phyloP scores from a whole-genome alignment of 2,113 vertebrate genomes.

The Regulus satrapa region DNA sequence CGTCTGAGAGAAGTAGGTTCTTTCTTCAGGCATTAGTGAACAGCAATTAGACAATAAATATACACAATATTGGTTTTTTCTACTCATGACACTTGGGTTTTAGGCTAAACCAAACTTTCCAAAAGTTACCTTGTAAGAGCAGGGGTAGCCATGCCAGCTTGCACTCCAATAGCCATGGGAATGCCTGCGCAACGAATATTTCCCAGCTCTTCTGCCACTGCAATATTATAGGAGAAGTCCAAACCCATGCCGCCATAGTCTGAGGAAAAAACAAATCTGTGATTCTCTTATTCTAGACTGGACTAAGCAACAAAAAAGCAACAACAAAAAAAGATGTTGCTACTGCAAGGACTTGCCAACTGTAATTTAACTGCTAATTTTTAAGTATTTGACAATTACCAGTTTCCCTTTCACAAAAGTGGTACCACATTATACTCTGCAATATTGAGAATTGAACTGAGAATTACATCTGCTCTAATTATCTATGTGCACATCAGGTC shows the following conservation, averaged over 20 bases:
- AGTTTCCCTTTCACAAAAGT: background rate
- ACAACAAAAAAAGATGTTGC: background rate
- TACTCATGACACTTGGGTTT: background rate
- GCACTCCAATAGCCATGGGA: conserved; percentile 86
- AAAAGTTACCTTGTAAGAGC: conserved; percentile 81
- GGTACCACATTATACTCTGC: background rate
- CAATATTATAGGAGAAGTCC: conserved; percentile 85
- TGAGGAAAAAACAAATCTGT: conserved; percentile 22
- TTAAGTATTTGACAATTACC: background rate
- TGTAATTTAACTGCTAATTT: background rate
- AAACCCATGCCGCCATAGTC: conserved; percentile 86
- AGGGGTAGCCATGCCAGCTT: conserved; percentile 84
- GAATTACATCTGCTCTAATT: background rate
- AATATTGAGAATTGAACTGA: background rate
- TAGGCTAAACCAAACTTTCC: background rate
- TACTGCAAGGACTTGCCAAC: background rate
- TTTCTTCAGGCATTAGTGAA: background rate
- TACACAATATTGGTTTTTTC: background rate
- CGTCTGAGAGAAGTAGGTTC: background rate
- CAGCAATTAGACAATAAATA: background rate
- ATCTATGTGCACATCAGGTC: background rate
- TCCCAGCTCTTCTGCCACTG: conserved; percentile 85
- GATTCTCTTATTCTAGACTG: background rate
- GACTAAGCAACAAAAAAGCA: background rate
- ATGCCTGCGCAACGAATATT: conserved; percentile 79